Evolutionary conservation across 2,797 vertebrate species (phyloP).

Genomic region (Aldrovandia affinis): DNA sequence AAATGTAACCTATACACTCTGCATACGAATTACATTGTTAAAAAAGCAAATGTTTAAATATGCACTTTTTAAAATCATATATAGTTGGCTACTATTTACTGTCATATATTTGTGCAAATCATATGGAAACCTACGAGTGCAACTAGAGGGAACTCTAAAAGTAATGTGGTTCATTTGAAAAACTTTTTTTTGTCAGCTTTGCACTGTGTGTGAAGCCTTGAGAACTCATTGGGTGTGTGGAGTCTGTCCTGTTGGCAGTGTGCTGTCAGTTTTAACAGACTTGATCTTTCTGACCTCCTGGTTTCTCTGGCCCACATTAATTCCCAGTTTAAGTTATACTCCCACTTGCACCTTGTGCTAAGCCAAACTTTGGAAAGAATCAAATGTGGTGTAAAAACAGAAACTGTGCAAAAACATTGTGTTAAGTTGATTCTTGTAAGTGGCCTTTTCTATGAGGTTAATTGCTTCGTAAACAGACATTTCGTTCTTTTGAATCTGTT

Average conservation of each 20-base stretch:
- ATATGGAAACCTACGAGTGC: not conserved
- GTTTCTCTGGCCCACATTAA: conserved; percentile 20
- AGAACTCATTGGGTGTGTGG: conserved; percentile 13
- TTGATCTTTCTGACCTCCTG: conserved; percentile 27
- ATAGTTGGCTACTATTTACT: not conserved
- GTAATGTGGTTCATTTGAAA: conserved; percentile 18
- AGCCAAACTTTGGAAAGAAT: not conserved
- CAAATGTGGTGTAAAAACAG: not conserved
- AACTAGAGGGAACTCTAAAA: not conserved
- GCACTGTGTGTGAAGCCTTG: not conserved
- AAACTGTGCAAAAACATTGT: not conserved
- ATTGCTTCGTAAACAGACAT: not conserved
- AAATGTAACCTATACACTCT: not conserved
- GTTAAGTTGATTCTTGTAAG: not conserved
- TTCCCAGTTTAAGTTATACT: not conserved
- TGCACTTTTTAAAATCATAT: not conserved
- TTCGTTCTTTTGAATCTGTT: not conserved
- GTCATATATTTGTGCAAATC: not conserved
- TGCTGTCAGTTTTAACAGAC: conserved; percentile 39
- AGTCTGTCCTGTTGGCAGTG: conserved; percentile 35
- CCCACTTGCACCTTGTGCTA: not conserved
- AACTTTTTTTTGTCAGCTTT: not conserved
- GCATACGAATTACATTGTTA: no score
- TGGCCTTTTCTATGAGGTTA: not conserved
- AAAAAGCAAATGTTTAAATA: no score